Base-by-base conservation (phyloP, 1,140 invertebrate genomes). In the Vanessa atalanta region DNA sequence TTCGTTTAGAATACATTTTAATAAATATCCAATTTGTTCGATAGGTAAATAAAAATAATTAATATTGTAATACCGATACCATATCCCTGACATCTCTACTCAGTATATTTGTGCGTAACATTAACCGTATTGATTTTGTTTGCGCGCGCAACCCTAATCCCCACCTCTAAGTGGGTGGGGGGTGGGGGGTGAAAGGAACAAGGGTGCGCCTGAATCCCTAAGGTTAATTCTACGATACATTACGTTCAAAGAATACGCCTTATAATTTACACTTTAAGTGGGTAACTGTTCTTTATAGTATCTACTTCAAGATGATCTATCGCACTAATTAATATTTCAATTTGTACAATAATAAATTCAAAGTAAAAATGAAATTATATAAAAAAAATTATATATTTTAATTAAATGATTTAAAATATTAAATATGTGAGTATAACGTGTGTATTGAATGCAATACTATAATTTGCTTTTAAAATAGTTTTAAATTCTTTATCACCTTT, bases 101-200 rank as follows among this genome's bases (percentile, higher is more conserved):
- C 73, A 15, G 68, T 70, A 61, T 88, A 87, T 89, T 89, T 87
- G 89, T 89, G 90, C 87, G 86, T 90, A 85, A 83, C 86, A 79
- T 84, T 78, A 74, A 80, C 78, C 80, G 84, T 92, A 90, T 92
- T 89, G 90, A 90, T 92, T 92, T 92, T 90, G 82, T 85, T 66
- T 90, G 90, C 90, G 90, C 90, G 90, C 90, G 89, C 88, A 90
- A 77, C 79, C 65, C 76, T 67, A 79, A 75, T 79, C 84, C 82
- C 78, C 66, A 68, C 76, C 73, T 53, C 71, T 20, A 72, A 55
- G 70, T 74, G 82, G 70, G 69, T 50, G 71, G 79, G 79, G 76
- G 74, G 65, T 51, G 70, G 79, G 79, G 77, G 37, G 37, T 71
- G 65, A 78, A 83, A 84, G 80, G 85, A 82, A 85, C 81, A 86